Evolutionary conservation across 64 coral and sea anemone species (phyloP).

Genomic region (Stylophora pistillata): DNA sequence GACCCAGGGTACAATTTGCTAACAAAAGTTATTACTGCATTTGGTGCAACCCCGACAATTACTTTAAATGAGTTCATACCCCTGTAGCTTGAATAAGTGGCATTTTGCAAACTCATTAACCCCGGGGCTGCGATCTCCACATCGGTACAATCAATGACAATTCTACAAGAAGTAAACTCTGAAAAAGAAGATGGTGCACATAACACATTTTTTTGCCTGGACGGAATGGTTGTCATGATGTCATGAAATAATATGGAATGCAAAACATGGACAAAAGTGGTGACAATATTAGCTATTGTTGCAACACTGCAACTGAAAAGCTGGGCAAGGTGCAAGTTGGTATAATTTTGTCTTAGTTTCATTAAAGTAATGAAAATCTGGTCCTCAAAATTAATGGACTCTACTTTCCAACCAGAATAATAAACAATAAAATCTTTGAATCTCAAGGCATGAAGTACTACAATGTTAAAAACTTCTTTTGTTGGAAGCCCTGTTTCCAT

Average conservation of each 20-base stretch:
- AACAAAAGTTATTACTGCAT: background rate
- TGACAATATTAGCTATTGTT: constrained; percentile 27
- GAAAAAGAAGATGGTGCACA: constrained; percentile 40
- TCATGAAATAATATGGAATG: constrained; percentile 17
- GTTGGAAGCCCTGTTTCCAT: constrained; percentile 38
- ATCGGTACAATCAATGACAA: constrained; percentile 42
- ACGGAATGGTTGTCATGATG: constrained; percentile 21
- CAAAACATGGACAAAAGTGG: constrained; percentile 41
- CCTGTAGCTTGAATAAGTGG: constrained; percentile 24
- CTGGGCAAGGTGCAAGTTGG: constrained; percentile 18
- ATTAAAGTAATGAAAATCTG: constrained; percentile 31
- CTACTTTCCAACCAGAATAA: constrained; percentile 25
- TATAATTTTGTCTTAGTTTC: constrained; percentile 46
- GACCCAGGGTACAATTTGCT: background rate
- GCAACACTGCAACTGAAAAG: constrained; percentile 40
- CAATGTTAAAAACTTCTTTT: constrained; percentile 14
- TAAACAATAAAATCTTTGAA: constrained; percentile 30
- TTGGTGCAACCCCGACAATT: constrained; percentile 10
- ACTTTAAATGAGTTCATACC: constrained; percentile 50
- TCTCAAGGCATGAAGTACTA: constrained; percentile 16
- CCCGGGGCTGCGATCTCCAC: constrained; percentile 31
- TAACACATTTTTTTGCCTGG: constrained; percentile 26
- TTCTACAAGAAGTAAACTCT: constrained; percentile 24
- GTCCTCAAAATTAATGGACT: constrained; percentile 29
- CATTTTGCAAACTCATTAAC: constrained; percentile 38